phyloP scores from a whole-genome alignment of 2,797 vertebrate species.

The Tenualosa ilisha region DNA sequence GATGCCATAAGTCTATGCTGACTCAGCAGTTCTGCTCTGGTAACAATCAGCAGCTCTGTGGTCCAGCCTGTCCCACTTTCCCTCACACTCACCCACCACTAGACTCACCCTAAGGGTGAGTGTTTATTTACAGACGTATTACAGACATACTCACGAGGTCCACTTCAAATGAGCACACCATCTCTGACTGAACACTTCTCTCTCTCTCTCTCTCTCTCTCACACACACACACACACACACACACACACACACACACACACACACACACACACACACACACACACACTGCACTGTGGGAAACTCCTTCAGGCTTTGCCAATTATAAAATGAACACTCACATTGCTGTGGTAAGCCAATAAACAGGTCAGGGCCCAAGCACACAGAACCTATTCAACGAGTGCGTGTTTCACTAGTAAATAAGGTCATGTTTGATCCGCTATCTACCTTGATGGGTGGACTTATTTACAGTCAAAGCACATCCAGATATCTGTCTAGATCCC shows the following conservation, averaged over 20 bases:
- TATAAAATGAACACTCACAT: neutral
- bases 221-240: neutral
- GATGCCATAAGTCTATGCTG: neutral
- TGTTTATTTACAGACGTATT: neutral
- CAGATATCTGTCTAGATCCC: neutral
- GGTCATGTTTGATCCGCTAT: neutral
- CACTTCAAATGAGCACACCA: conserved; percentile 8
- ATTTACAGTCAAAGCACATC: neutral
- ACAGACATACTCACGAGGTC: conserved; percentile 13
- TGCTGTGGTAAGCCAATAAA: neutral
- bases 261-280: neutral
- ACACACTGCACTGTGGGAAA: neutral
- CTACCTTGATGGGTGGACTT: neutral
- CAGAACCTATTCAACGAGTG: neutral
- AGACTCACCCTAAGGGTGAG: neutral
- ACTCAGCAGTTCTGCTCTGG: neutral
- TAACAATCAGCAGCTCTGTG: conserved; percentile 15
- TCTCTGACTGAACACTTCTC: conserved; percentile 12
- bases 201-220: conserved; percentile 27
- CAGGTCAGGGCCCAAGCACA: neutral
- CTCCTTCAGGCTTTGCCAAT: neutral
- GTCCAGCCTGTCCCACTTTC: conserved; percentile 6
- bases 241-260: conserved; percentile 1
- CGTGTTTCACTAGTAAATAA: neutral
- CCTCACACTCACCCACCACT: conserved; percentile 30